Conservation (phyloP, 2,797 vertebrate genomes). For the Pseudochromis fuscus region DNA sequence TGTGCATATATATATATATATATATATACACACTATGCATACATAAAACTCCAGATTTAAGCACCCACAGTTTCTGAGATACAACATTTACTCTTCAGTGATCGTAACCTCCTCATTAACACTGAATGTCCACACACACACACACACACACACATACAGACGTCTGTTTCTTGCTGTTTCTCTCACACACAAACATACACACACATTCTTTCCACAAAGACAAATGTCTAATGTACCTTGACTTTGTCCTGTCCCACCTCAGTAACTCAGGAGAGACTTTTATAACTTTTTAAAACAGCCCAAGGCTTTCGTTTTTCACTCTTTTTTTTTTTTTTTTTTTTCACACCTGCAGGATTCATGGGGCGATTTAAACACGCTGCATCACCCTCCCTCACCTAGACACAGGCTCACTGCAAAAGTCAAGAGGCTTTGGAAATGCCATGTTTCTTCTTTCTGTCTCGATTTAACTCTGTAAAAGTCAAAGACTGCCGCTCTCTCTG, state of each 20-base stretch:
- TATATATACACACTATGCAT: background rate
- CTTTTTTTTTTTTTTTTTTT: constrained; percentile 13
- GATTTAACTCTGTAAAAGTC: constrained; percentile 59
- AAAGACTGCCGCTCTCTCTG: constrained; percentile 26
- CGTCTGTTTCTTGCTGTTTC: constrained; percentile 9
- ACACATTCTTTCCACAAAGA: constrained; percentile 57
- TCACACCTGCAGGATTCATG: constrained; percentile 56
- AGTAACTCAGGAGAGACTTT: constrained; percentile 63
- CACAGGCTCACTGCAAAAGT: constrained; percentile 36
- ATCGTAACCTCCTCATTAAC: constrained; percentile 28
- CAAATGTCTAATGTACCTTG: constrained; percentile 70
- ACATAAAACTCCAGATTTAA: constrained; percentile 31
- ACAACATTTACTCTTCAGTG: constrained; percentile 43
- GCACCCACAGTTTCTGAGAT: constrained; percentile 24
- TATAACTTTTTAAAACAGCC: constrained; percentile 70
- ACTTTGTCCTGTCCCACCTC: constrained; percentile 63
- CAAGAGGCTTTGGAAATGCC: constrained; percentile 55
- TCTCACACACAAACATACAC: constrained; percentile 32
- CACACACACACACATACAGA: constrained; percentile 14
- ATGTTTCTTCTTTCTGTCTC: constrained; percentile 55
- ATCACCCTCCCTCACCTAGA: constrained; percentile 22
- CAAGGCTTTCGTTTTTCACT: constrained; percentile 48
- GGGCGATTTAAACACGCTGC: constrained; percentile 42
- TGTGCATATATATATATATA: background rate
- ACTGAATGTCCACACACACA: constrained; percentile 9